These are phyloP conservation scores for Drosophila limbata DNA, from an alignment of 2,888 invertebrate genomes.

Conservation along the genomic window DNA sequence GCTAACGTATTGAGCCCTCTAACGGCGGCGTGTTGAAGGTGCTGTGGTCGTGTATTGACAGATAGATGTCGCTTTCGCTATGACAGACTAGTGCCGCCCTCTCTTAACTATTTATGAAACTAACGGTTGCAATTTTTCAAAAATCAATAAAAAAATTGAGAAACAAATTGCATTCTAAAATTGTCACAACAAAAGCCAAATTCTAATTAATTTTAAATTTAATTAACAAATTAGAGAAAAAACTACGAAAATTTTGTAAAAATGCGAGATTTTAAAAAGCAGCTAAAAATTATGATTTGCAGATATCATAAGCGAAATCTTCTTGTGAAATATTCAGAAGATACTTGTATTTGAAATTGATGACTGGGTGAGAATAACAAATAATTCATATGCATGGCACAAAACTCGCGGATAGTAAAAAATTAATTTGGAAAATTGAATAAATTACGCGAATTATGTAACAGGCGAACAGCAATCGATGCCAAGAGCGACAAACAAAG, in stretches of 20 bases:
- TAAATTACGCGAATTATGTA: conserved; percentile 83
- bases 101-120: too few relatives aligned
- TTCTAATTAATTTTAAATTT: not conserved
- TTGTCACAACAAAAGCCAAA: conserved; percentile 12
- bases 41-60: too few relatives aligned
- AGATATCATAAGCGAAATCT: not conserved
- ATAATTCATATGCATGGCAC: conserved; percentile 58
- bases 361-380: conserved; percentile 37
- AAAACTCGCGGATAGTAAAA: conserved; percentile 68
- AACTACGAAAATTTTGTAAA: not conserved
- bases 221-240: not conserved
- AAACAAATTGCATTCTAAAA: conserved; percentile 6
- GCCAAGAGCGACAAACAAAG: conserved; percentile 33
- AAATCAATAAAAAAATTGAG: too few relatives aligned
- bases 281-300: not conserved
- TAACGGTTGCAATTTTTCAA: too few relatives aligned
- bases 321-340: conserved; percentile 11
- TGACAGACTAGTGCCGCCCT: too few relatives aligned
- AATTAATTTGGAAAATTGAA: conserved; percentile 83
- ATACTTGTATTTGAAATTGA: not conserved
- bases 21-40: too few relatives aligned
- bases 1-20: too few relatives aligned
- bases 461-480: conserved; percentile 77
- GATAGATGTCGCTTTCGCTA: too few relatives aligned
- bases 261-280: not conserved